Conservation (phyloP, 30 jellyfish, hydroid and myxozoan genomes). For the Aurelia sp. region DNA sequence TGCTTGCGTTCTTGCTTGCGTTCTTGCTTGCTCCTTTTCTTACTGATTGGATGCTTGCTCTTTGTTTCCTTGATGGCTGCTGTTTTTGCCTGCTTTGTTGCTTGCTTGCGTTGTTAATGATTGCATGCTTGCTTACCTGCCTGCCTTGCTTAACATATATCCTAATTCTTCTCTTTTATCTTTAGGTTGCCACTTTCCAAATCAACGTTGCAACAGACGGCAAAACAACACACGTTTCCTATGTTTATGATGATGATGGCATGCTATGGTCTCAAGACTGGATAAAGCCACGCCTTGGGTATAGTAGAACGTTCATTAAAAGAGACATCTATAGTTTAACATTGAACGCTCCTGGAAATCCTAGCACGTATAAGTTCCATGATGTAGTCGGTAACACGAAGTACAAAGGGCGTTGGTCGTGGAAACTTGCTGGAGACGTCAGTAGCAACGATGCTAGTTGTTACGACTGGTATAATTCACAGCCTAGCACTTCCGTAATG, state of each 20-base stretch:
- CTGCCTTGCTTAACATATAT: too few relatives aligned
- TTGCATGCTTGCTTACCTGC: too few relatives aligned
- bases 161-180: too few relatives aligned
- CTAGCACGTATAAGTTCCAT: slow-evolving; percentile 54
- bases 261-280: slow-evolving; percentile 59
- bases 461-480: slow-evolving; percentile 36
- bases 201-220: slow-evolving; percentile 53
- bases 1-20: too few relatives aligned
- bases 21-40: too few relatives aligned
- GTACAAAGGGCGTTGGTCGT: slow-evolving; percentile 53
- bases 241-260: slow-evolving; percentile 51
- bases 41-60: too few relatives aligned
- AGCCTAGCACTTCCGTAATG: neutral
- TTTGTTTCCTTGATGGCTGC: too few relatives aligned
- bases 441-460: slow-evolving; percentile 33
- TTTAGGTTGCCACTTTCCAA: slow-evolving; percentile 61
- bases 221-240: slow-evolving; percentile 24
- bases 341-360: slow-evolving; percentile 1
- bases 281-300: slow-evolving; percentile 30
- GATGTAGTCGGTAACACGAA: slow-evolving; percentile 38
- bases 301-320: neutral
- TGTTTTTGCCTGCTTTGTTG: too few relatives aligned
- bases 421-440: slow-evolving; percentile 18
- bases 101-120: too few relatives aligned
- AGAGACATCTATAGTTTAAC: neutral